Conservation (phyloP, 1,140 invertebrate genomes). For the Drosophila oshimai region DNA sequence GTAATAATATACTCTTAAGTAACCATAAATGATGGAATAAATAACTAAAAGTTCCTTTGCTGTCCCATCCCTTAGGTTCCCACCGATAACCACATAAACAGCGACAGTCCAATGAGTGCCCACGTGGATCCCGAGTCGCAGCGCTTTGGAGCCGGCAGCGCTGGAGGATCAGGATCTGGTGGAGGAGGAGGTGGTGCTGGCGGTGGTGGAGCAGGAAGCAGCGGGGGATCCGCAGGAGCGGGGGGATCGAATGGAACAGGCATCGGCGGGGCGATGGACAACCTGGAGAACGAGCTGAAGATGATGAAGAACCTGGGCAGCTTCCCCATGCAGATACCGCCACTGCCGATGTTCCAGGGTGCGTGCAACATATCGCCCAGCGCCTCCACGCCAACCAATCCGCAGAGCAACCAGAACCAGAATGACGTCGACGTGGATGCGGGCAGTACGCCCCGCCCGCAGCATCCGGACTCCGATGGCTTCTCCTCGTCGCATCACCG, state of each 20-base stretch:
- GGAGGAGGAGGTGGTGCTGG: slow-evolving; percentile 31
- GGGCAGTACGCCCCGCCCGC: slow-evolving; percentile 69
- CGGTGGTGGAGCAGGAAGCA: slow-evolving; percentile 31
- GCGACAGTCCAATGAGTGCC: slow-evolving; percentile 78
- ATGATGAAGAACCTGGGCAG: slow-evolving; percentile 82
- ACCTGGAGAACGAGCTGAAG: slow-evolving; percentile 80
- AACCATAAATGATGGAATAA: too few species aligned
- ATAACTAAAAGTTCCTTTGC: too few species aligned
- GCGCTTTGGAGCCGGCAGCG: slow-evolving; percentile 52
- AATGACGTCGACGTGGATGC: slow-evolving; percentile 82
- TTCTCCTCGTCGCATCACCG: slow-evolving; percentile 78
- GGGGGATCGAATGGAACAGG: slow-evolving; percentile 32
- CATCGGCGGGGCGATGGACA: slow-evolving; percentile 66
- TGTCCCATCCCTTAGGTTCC: slow-evolving; percentile 52
- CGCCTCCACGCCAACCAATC: slow-evolving; percentile 75
- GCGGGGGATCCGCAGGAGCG: slow-evolving; percentile 18
- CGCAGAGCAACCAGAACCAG: slow-evolving; percentile 78
- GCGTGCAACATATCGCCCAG: slow-evolving; percentile 78
- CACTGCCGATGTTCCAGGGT: slow-evolving; percentile 78
- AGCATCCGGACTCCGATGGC: slow-evolving; percentile 74
- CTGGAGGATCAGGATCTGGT: slow-evolving; percentile 16
- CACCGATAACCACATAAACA: slow-evolving; percentile 78
- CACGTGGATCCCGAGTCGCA: slow-evolving; percentile 73
- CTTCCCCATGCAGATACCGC: slow-evolving; percentile 82
- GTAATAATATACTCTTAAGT: too few species aligned